phyloP scores from a whole-genome alignment of 2,888 invertebrate species.

The Macrophya annulata region DNA sequence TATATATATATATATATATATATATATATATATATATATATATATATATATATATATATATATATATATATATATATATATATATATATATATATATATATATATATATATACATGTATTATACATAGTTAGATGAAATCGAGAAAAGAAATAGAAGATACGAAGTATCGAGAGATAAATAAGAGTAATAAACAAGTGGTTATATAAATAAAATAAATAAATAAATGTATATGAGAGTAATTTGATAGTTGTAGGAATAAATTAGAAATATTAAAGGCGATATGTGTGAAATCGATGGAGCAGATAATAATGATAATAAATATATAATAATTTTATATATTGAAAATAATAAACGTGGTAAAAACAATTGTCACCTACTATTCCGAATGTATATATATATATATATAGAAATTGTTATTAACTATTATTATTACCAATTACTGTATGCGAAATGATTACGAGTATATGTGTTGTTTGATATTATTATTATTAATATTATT shows the following conservation, averaged over 20 bases:
- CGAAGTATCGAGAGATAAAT: too few relatives aligned
- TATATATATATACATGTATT: too few relatives aligned
- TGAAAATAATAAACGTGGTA: background rate
- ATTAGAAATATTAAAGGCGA: too few relatives aligned
- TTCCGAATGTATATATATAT: slow-evolving; percentile 26
- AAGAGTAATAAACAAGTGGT: background rate
- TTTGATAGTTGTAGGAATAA: background rate
- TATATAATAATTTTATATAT: background rate
- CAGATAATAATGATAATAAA: background rate
- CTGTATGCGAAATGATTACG: background rate
- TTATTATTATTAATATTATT: background rate
- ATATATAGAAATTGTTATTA: slow-evolving; percentile 19
- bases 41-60: too few relatives aligned
- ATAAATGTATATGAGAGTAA: background rate
- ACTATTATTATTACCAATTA: background rate
- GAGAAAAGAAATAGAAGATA: background rate
- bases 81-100: background rate
- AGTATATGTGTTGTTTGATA: slow-evolving; percentile 44
- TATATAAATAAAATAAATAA: background rate
- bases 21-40: background rate
- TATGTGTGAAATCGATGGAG: background rate
- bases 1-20: background rate
- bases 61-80: background rate
- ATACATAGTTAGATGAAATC: background rate
- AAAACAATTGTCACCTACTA: slow-evolving; percentile 23